Evolutionary conservation across 2,888 invertebrate species (phyloP).

Genomic region (Lacanobia wlatinum): DNA sequence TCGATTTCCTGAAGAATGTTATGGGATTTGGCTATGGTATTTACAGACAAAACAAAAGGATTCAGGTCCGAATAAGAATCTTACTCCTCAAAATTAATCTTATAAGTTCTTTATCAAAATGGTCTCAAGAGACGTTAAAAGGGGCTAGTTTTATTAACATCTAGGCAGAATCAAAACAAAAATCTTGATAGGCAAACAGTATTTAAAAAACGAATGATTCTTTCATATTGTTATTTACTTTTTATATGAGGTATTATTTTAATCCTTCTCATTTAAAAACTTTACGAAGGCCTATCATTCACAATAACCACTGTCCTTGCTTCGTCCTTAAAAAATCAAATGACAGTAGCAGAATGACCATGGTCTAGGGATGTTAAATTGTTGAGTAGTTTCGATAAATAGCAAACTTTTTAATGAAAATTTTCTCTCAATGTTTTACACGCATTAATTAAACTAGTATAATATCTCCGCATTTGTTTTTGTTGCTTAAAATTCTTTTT

Average conservation of each 20-base stretch:
- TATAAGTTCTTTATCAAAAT: background rate
- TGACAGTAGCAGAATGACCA: background rate
- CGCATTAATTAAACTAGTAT: no score
- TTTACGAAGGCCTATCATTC: background rate
- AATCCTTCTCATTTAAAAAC: background rate
- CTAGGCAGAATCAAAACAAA: background rate
- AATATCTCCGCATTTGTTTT: no score
- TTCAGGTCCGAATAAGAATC: background rate
- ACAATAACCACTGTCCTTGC: background rate
- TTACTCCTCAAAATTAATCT: background rate
- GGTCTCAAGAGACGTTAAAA: no score
- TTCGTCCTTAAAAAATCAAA: background rate
- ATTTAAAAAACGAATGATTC: background rate
- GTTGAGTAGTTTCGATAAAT: background rate
- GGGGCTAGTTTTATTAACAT: background rate
- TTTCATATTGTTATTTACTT: background rate
- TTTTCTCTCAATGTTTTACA: no score
- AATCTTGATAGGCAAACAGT: background rate
- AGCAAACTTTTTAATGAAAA: no score
- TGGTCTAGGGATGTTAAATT: background rate
- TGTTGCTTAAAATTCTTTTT: no score
- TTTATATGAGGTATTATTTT: no score
- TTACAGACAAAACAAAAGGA: slow-evolving; percentile 52
- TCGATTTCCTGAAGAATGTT: slow-evolving; percentile 80
- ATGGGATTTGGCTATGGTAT: slow-evolving; percentile 71